A percentile compares a stretch with the other conserved stretches of the same genome.
These are phyloP conservation scores for Apostichopus parvimensis DNA, from an alignment of 35 echinoderm and acorn worm species.

Conservation along the genomic window DNA sequence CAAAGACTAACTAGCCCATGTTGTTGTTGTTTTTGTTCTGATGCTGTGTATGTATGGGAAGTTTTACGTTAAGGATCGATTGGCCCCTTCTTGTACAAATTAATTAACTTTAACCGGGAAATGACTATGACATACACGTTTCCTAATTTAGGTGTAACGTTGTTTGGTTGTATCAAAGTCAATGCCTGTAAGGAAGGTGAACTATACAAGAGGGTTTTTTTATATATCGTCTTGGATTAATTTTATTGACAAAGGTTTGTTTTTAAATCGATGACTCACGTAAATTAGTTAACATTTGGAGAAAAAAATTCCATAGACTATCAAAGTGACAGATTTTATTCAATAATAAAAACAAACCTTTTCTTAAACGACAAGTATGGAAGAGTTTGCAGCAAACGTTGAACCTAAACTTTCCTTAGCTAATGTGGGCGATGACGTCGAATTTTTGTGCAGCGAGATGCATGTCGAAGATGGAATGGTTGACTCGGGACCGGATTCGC, in stretches of 20 bases:
- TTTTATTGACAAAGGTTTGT: too few species aligned
- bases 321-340: too few species aligned
- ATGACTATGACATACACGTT: background rate
- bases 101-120: background rate
- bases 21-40: background rate
- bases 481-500: background rate
- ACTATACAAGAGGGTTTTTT: too few species aligned
- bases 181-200: too few species aligned
- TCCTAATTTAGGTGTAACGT: background rate
- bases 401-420: background rate
- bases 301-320: too few species aligned
- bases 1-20: too few species aligned
- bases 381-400: background rate
- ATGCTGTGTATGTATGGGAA: background rate
- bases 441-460: background rate
- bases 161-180: background rate
- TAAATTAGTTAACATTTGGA: too few species aligned
- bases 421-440: conserved; percentile 12
- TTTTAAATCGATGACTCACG: too few species aligned
- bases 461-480: background rate
- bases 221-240: too few species aligned
- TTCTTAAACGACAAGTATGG: conserved; percentile 1
- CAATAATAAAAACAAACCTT: too few species aligned
- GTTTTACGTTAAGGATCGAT: background rate
- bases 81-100: background rate